Evolutionary conservation across 23 tunicate species (phyloP).

Genomic region (Ciona savignyi): DNA sequence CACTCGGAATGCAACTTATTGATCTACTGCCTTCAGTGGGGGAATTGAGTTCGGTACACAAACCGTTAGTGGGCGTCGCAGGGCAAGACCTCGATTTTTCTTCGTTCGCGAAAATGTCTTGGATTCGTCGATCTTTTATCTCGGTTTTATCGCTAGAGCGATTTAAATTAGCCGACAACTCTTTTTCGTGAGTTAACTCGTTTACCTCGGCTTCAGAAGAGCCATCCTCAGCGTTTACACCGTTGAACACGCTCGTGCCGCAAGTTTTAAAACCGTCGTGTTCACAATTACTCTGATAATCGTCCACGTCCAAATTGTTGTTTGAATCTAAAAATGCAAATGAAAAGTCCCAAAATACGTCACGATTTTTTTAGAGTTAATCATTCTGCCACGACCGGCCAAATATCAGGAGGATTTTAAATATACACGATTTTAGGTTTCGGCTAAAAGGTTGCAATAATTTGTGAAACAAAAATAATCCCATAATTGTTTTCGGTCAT

Average conservation of each 20-base stretch:
- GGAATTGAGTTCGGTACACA: too few relatives aligned
- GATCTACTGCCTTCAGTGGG: not conserved
- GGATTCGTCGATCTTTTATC: not conserved
- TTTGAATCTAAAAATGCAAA: not conserved
- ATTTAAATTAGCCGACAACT: not conserved
- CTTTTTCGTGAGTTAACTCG: not conserved
- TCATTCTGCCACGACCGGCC: too few relatives aligned
- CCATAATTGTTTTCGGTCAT: too few relatives aligned
- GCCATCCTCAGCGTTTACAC: too few relatives aligned
- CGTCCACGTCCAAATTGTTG: not conserved
- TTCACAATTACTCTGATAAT: too few relatives aligned
- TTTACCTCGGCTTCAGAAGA: too few relatives aligned
- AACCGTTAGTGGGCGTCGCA: conserved; percentile 44
- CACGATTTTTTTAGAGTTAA: too few relatives aligned
- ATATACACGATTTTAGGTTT: too few relatives aligned
- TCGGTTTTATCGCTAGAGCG: not conserved
- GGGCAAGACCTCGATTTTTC: conserved; percentile 50
- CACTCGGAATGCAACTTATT: not conserved
- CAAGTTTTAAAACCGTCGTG: too few relatives aligned
- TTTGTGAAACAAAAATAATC: conserved; percentile 1
- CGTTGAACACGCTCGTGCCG: too few relatives aligned
- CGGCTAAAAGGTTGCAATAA: not conserved
- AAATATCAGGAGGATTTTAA: too few relatives aligned
- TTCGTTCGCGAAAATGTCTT: conserved; percentile 5
- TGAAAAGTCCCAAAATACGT: too few relatives aligned